Base-by-base conservation (phyloP, 2,888 invertebrate genomes). In the Pammene aurita region DNA sequence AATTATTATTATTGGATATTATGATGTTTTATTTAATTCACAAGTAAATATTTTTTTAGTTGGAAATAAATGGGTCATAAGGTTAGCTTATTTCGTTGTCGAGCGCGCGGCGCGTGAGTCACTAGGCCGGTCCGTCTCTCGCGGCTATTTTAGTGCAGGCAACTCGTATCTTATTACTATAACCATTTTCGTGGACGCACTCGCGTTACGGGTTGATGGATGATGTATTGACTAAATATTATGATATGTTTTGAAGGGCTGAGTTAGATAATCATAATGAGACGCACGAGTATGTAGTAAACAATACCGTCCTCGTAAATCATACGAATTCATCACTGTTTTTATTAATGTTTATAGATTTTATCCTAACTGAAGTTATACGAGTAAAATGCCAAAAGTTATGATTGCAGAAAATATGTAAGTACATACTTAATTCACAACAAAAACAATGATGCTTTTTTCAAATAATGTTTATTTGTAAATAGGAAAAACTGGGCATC, bases 101-200 rank as follows among this genome's bases (percentile, higher is more conserved):
- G 57, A 44, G 46, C 67, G 73, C 73, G 75, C 77, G 77, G 77
- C 78, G 77, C 73, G 70, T 76, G 76, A 78, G 76, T 76, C 73
- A 74, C 72, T 67, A 72, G 73, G 72, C 73, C 65, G 72, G 72
- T 74, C 69, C 70, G 73, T 50, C 68, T 60, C 80, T 76, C 77
- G 76, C 74, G 74, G 77, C 82, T 86, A 86, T 87, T 87, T 86
- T 76, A 71, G 84, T 79, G 73, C 75, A 73, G 78, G 76, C 78
- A 75, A 73, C 83, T 81, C 87, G 85, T 83, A 90, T 91, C 89
- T 86, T 82, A 82, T 91, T 91, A 90, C 91, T 81, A 80, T 79
- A 80, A 77, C 89, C 85, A 84, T 88, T 88, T 90, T 81, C 74
- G 85, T 84, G 78, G 73, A 77, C 78, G 76, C 76, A 76, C 75